phyloP scores from a whole-genome alignment of 2,797 vertebrate genomes.

The Epinephelus malabaricus region DNA sequence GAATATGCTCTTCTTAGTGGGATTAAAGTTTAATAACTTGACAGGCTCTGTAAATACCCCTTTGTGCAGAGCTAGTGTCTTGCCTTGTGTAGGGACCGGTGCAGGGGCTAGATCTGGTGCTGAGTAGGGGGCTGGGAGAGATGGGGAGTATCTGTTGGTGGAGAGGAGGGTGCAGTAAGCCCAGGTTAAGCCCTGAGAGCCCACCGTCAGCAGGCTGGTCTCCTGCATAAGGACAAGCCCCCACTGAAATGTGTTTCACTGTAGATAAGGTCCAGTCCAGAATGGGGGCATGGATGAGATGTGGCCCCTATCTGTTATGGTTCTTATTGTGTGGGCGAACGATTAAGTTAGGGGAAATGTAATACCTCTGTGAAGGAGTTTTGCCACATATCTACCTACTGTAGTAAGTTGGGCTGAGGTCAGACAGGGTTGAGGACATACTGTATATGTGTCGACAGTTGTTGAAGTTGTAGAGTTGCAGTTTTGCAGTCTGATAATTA shows the following conservation, averaged over 20 bases:
- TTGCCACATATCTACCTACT: slow-evolving; percentile 55
- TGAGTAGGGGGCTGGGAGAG: slow-evolving; percentile 63
- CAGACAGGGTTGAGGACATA: slow-evolving; percentile 49
- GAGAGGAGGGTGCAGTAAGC: slow-evolving; percentile 71
- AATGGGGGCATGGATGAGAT: slow-evolving; percentile 79
- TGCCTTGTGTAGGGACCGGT: slow-evolving; percentile 47
- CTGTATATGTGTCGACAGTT: slow-evolving; percentile 31
- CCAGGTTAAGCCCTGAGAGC: slow-evolving; percentile 79
- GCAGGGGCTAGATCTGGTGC: slow-evolving; percentile 55
- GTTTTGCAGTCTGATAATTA: slow-evolving; percentile 43
- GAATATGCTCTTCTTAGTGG: slow-evolving; percentile 87
- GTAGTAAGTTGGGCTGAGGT: slow-evolving; percentile 50
- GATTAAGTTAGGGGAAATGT: slow-evolving; percentile 82
- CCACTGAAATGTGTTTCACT: slow-evolving; percentile 84
- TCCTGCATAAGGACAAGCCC: slow-evolving; percentile 59
- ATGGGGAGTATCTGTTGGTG: slow-evolving; percentile 46
- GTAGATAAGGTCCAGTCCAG: slow-evolving; percentile 85
- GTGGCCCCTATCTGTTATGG: slow-evolving; percentile 82
- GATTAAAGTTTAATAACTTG: slow-evolving; percentile 91
- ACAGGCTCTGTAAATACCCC: slow-evolving; percentile 85
- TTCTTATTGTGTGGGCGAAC: slow-evolving; percentile 80
- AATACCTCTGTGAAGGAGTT: slow-evolving; percentile 78
- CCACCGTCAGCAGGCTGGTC: slow-evolving; percentile 79
- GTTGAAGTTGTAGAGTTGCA: slow-evolving; percentile 8
- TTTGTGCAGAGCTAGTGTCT: slow-evolving; percentile 79